Base-by-base conservation (phyloP, 2,113 vertebrate species). In the Ibidorhyncha struthersii region DNA sequence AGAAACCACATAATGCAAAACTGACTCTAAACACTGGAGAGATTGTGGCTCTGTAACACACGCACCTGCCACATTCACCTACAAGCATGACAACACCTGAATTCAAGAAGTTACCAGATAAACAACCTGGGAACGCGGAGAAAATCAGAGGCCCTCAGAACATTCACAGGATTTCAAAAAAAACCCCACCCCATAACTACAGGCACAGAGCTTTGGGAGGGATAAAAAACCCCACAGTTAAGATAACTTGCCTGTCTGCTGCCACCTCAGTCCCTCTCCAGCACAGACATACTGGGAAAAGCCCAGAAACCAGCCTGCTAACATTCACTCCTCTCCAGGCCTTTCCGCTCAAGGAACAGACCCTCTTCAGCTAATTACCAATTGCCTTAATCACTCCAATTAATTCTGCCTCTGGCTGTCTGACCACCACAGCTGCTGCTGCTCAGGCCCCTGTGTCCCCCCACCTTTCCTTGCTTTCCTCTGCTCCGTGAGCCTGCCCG, bases 71-170 rank as follows among this genome's bases (percentile, higher is more conserved):
- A 23, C 8, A 1, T 4, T 29, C 49, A 40, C 59, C 21, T 12
- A 0, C 0, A 14, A 34, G 15, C 10, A 23, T 0, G 2, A 30
- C 3, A 4, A 72, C 23, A 53, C 12, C 0, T 25, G 10, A 71
- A 70, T 43, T 49, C 13, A 18, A 69, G n/a, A 7, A 69, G 27
- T 15, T 45, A 74, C 10, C 30, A 77, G n/a, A 13, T 13, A 65
- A 74, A 32, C 30, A 82, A 8, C 14, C 20, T 4, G 5, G 4
- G 10, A 63, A 15, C 27, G 67, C 5, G 19, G 13, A 40, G 74
- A 40, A 78, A 49, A 49, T 8, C 11, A 21, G 4, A 85, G 20
- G 6, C 29, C 9, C 19, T 36, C 34, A 32, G 29, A 67, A 5
- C 29, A 59, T 14, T 53, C 43, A 21, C 0, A 32, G 13, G 5